Base-by-base conservation (phyloP, 2,113 vertebrate species). In the Scomber scombrus region DNA sequence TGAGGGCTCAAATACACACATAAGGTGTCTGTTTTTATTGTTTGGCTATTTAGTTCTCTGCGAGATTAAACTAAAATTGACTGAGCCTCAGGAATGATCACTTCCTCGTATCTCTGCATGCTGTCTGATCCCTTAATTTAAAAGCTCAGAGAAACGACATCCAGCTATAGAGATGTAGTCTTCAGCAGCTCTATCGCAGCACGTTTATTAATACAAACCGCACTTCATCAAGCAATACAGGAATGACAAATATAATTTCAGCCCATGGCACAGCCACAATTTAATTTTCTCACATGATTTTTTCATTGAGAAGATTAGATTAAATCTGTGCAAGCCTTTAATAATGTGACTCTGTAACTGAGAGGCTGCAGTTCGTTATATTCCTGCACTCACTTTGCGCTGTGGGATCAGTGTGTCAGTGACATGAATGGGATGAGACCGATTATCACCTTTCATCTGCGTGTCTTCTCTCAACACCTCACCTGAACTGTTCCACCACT, bases 111-210 rank as follows among this genome's bases (percentile, higher is more conserved):
- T 54, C 18, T 74, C 51, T 56, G 34, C 34, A 52, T 62, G 51
- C 50, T 19, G 82, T 87, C 86, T 88, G 77, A 84, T 76, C 85
- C 60, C 57, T 82, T 81, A 2, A 75, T 80, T 76, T 72, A 77
- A 72, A 82, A 15, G 47, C 54, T 64, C 21, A n/a, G 52, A 74
- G 57, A 76, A 62, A 78, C 49, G 45, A 49, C 19, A 57, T 26
- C 21, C 72, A 64, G 63, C 62, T 3, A 10, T 4, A 81, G 19
- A 75, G 18, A 61, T 11, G 43, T 12, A n/a, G 23, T 61, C 13
- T 65, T 78, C 34, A 75, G 49, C 74, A 50, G 49, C 76, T 68
- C 64, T 21, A 58, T 72, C 57, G 23, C 3, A 13, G 51, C 21
- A 62, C 40, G 19, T 67, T 74, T 47, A 68, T 78, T 21, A 65